Base-by-base conservation (phyloP, 2,113 vertebrate genomes). In the Pseudois nayaur region DNA sequence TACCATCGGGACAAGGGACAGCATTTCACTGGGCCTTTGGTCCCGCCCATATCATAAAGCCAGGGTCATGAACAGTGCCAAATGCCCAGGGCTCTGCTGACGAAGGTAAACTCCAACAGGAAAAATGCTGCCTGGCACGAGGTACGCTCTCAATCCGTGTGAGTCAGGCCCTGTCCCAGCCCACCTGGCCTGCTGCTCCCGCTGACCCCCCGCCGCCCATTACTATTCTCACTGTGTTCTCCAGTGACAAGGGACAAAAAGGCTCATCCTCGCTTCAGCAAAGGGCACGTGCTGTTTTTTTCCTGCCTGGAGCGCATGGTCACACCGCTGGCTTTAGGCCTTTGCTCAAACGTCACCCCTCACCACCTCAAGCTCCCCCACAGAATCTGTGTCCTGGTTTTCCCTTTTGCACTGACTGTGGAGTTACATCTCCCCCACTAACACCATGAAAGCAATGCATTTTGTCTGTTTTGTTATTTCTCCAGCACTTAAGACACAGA, bases 121-220 rank as follows among this genome's bases (percentile, higher is more conserved):
- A 91, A 86, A 67, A 55, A 55, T 2, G 6, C 45, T 9, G 29
- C 5, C 40, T 3, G 27, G 48, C 25, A 36, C 0, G 6, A 31
- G 17, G n/a, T 31, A 1, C 0, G 2, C 10, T 2, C 78, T 60
- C 33, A n/a, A 8, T 4, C 8, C 13, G 6, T 0, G 2, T 6
- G 43, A 76, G 11, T 36, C 43, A 45, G 13, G 54, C 16, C 48
- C 3, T 16, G 14, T 40, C 87, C 87, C 27, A 54, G 40, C 87
- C 55, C 25, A 55, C 83, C 25, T 57, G 15, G 62, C 40, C 62
- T 31, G 21, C 33, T 25, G 64, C 16, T 79, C 81, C 50, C 7
- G 25, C 31, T 27, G 62, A n/a, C 52, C 3, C 23, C 31, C 19
- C 1, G 31, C 2, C 4, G 3, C 43, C 62, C 19, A 21, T 55